Evolutionary conservation across 2,113 vertebrate genomes (phyloP).

Genomic region (Uropsilus gracilis): DNA sequence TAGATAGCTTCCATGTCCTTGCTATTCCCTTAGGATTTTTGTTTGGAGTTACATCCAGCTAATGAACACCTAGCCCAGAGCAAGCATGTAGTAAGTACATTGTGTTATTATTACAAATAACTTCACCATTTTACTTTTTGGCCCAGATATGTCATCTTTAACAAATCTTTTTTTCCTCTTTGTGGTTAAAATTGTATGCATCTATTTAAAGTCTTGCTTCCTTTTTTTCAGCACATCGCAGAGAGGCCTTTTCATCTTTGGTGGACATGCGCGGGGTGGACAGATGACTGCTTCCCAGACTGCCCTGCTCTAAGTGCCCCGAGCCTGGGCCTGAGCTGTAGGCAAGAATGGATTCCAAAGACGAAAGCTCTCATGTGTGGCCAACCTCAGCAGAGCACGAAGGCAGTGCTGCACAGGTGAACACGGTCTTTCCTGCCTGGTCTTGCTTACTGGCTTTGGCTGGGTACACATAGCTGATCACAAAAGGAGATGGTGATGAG

Average conservation of each 20-base stretch:
- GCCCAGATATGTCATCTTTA: background rate
- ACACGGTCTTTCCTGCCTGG: background rate
- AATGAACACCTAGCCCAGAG: background rate
- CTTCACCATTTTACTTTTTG: slow-evolving; percentile 35
- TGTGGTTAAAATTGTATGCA: background rate
- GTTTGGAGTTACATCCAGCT: background rate
- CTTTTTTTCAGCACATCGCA: slow-evolving; percentile 73
- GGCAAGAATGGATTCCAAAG: slow-evolving; percentile 87
- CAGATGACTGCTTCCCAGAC: slow-evolving; percentile 80
- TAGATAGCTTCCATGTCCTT: too few relatives aligned
- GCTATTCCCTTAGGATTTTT: background rate
- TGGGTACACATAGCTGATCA: background rate
- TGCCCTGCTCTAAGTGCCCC: slow-evolving; percentile 49
- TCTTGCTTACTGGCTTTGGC: background rate
- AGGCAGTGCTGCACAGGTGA: slow-evolving; percentile 86
- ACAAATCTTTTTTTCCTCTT: background rate
- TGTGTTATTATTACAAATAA: background rate
- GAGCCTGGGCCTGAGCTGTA: slow-evolving; percentile 52
- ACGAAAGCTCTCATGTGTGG: slow-evolving; percentile 86
- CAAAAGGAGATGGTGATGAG: background rate
- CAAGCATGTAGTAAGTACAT: background rate
- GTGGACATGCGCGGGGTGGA: slow-evolving; percentile 55
- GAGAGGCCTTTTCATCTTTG: slow-evolving; percentile 63
- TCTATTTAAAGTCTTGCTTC: slow-evolving; percentile 50
- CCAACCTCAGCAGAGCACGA: slow-evolving; percentile 84